Evolutionary conservation across 2,888 invertebrate species (phyloP).

Genomic region (Callimorpha dominula): DNA sequence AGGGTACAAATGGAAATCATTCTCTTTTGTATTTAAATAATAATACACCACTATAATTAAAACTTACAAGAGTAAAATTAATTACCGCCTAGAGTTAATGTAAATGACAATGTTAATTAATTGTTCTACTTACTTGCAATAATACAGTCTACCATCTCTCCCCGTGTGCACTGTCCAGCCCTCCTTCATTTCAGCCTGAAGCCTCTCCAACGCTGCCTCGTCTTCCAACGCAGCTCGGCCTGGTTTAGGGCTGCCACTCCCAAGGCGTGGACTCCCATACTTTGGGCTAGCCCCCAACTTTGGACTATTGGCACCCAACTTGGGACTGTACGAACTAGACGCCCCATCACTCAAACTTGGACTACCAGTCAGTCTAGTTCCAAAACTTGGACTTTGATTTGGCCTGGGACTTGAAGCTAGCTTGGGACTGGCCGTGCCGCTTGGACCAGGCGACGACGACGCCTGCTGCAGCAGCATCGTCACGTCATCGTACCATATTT

Average conservation of each 20-base stretch:
- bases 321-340: slow-evolving; percentile 63
- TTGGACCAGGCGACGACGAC: slow-evolving; percentile 82
- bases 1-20: background rate
- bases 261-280: slow-evolving; percentile 77
- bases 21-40: too few species aligned
- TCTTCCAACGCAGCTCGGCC: slow-evolving; percentile 70
- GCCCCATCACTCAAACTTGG: slow-evolving; percentile 61
- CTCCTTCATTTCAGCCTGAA: slow-evolving; percentile 88
- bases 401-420: slow-evolving; percentile 71
- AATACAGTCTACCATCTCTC: slow-evolving; percentile 93
- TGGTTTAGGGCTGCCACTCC: slow-evolving; percentile 78
- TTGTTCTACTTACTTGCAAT: slow-evolving; percentile 93
- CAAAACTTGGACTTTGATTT: slow-evolving; percentile 55
- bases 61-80: background rate
- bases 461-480: slow-evolving; percentile 85
- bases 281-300: slow-evolving; percentile 76
- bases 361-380: slow-evolving; percentile 66
- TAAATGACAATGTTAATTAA: too few species aligned
- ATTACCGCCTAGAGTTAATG: background rate
- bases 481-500: slow-evolving; percentile 79
- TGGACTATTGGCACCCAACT: slow-evolving; percentile 58
- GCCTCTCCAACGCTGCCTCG: slow-evolving; percentile 82
- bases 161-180: slow-evolving; percentile 94
- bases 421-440: slow-evolving; percentile 83
- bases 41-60: background rate